These are phyloP conservation scores for Syngnathus acus DNA, from an alignment of 2,797 vertebrate species.

Conservation along the genomic window DNA sequence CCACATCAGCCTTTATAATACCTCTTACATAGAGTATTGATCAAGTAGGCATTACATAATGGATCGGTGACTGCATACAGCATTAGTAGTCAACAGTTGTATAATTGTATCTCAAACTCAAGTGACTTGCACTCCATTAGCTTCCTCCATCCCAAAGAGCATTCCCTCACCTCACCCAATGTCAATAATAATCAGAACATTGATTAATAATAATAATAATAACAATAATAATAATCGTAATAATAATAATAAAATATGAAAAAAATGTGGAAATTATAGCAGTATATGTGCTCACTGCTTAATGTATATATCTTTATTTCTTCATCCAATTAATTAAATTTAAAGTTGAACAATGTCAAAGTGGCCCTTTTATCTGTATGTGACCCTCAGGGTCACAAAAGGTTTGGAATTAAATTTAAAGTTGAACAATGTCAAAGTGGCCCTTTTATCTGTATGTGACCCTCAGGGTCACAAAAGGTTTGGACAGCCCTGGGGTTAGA, in stretches of 20 bases:
- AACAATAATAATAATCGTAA: not conserved
- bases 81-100: slow-evolving; percentile 22
- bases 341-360: too few relatives aligned
- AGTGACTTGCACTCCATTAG: slow-evolving; percentile 10
- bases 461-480: too few relatives aligned
- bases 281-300: too few relatives aligned
- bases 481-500: not conserved
- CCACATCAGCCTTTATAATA: slow-evolving; percentile 7
- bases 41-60: slow-evolving; percentile 28
- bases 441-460: too few relatives aligned
- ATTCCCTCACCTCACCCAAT: not conserved
- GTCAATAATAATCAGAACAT: not conserved
- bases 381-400: too few relatives aligned
- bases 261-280: too few relatives aligned
- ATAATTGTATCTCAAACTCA: slow-evolving; percentile 13
- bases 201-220: not conserved
- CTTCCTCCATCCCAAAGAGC: not conserved
- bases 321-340: too few relatives aligned
- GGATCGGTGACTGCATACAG: slow-evolving; percentile 16
- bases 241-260: not conserved
- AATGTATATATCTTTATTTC: too few relatives aligned
- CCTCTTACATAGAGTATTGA: slow-evolving; percentile 16
- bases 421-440: too few relatives aligned
- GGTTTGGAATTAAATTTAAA: too few relatives aligned
- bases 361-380: too few relatives aligned